These are phyloP conservation scores for Gephyroberyx darwinii DNA, from an alignment of 2,797 vertebrate species.

Conservation along the genomic window DNA sequence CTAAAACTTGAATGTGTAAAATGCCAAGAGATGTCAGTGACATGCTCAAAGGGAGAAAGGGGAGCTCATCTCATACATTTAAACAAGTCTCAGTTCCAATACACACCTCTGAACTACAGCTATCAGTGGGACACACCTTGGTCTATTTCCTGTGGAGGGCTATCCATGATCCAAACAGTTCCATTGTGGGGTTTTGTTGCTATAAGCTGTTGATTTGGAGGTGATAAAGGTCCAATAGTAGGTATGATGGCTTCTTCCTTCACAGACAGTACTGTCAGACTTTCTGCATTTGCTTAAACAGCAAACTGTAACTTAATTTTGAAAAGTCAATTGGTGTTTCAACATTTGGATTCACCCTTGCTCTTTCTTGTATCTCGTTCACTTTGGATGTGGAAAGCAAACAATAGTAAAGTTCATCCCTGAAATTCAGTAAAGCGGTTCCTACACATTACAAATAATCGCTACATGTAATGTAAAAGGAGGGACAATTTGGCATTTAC, in stretches of 20 bases:
- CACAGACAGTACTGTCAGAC: slow-evolving; percentile 17
- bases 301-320: slow-evolving; percentile 7
- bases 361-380: slow-evolving; percentile 25
- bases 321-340: neutral
- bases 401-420: neutral
- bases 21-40: slow-evolving; percentile 29
- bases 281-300: slow-evolving; percentile 25
- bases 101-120: slow-evolving; percentile 43
- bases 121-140: slow-evolving; percentile 54
- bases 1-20: slow-evolving; percentile 36
- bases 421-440: neutral
- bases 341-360: neutral
- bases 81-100: slow-evolving; percentile 56
- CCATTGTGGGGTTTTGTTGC: slow-evolving; percentile 22
- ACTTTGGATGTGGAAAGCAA: neutral
- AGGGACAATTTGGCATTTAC: slow-evolving; percentile 1
- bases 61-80: slow-evolving; percentile 42
- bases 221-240: slow-evolving; percentile 44
- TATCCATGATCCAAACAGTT: slow-evolving; percentile 49
- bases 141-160: slow-evolving; percentile 62
- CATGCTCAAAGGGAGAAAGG: slow-evolving; percentile 17
- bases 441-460: neutral
- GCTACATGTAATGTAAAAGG: neutral
- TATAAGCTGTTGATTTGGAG: slow-evolving; percentile 55
- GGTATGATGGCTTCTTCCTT: slow-evolving; percentile 38